phyloP scores from a whole-genome alignment of 2,888 invertebrate species.

The Eucriotettix oculatus region DNA sequence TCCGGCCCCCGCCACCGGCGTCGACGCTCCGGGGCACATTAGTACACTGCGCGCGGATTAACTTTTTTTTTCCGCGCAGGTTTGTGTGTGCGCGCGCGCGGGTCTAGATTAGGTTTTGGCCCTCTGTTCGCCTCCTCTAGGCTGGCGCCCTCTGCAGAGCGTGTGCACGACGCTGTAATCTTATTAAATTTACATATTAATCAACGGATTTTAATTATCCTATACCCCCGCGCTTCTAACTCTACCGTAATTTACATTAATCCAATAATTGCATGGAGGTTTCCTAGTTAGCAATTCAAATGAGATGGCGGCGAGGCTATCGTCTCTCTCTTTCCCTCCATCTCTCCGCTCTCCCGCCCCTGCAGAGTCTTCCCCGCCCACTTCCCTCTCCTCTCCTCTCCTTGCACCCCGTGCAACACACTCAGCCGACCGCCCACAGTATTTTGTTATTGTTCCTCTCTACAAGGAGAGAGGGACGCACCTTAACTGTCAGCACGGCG shows the following conservation, averaged over 20 bases:
- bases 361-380: neutral
- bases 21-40: slow-evolving; percentile 17
- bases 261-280: slow-evolving; percentile 87
- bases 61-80: neutral
- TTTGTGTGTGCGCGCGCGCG: neutral
- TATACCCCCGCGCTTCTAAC: slow-evolving; percentile 24
- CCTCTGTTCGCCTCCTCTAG: neutral
- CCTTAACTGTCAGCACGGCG: too few relatives aligned
- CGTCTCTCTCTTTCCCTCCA: neutral
- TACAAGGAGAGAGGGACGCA: too few relatives aligned
- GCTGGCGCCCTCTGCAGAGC: slow-evolving; percentile 2
- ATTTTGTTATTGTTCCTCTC: too few relatives aligned
- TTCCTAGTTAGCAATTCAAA: slow-evolving; percentile 86
- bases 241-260: slow-evolving; percentile 79
- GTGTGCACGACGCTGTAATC: slow-evolving; percentile 23
- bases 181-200: slow-evolving; percentile 98
- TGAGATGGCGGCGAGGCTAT: slow-evolving; percentile 38
- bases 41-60: neutral
- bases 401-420: neutral
- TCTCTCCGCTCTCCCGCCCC: neutral
- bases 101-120: neutral
- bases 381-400: neutral
- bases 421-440: too few relatives aligned
- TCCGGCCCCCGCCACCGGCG: slow-evolving; percentile 27
- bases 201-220: slow-evolving; percentile 95